Evolutionary conservation across 2,888 invertebrate species (phyloP), one percentile per base, ranked within the genome.

Genomic region (Flabesymbios commensalis): DNA sequence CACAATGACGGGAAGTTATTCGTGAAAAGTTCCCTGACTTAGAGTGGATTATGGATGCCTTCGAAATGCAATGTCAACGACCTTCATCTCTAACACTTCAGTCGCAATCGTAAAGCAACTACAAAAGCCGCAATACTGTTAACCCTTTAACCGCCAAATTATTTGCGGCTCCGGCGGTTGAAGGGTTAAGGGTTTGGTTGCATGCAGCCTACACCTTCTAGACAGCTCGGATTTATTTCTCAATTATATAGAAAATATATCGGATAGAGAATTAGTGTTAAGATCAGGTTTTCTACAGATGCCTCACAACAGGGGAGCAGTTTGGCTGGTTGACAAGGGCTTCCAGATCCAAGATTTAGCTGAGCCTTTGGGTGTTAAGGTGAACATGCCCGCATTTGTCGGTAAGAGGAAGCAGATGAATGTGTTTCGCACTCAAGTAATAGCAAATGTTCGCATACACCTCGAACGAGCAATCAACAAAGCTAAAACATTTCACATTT

Each of bases 231-330:
- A 19, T 60, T 60, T 39, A 29, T 54, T 1, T 60, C 55, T 19
- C 53, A 55, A 28, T 39, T 60, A n/a, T 60, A 60, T 41, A 60
- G 55, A 48, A 36, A 60, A 45, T 54, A 60, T 60, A 24, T 60
- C 60, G 1, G 55, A 60, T 33, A 43, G 43, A 29, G 54, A 60
- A 45, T 47, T 60, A 36, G 47, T 39, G 2, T 28, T 47, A 10
- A 32, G 60, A 7, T 43, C 45, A 17, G 55, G 55, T n/a, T 45
- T 54, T 19, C 48, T 60, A 17, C 43, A 55, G 26, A 47, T 55
- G 55, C 48, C 55, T 24, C 53, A 47, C 45, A 42, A 33, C 22
- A 26, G 17, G 26, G 54, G 54, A 22, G 33, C n/a, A 32, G 43
- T 42, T 26, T 29, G 53, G 47, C 28, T 60, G 47, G 60, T 54